Evolutionary conservation across 1,140 invertebrate genomes (phyloP).

Genomic region (Bombus turneri): DNA sequence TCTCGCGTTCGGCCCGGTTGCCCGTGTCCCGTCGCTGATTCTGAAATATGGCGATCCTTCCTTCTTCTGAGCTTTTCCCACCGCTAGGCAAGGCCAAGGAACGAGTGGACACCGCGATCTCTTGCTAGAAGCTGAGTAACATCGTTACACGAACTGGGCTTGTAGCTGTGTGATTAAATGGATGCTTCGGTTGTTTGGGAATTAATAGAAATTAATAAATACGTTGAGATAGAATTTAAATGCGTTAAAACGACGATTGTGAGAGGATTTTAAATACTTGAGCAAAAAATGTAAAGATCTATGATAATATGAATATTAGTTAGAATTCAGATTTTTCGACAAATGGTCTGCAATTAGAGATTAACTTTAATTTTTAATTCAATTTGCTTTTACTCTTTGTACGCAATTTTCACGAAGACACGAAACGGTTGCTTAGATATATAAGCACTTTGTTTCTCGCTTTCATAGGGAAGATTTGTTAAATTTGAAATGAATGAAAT

Average conservation of each 20-base stretch:
- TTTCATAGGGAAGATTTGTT: too few relatives aligned
- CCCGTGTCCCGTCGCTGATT: slow-evolving; percentile 28
- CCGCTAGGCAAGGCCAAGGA: neutral
- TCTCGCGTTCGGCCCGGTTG: slow-evolving; percentile 21
- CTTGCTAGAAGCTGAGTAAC: too few relatives aligned
- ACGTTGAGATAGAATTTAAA: too few relatives aligned
- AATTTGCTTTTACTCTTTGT: neutral
- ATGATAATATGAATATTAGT: neutral
- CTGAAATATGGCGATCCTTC: slow-evolving; percentile 40
- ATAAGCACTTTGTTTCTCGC: too few relatives aligned
- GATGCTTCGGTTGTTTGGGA: neutral
- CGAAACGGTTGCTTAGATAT: neutral
- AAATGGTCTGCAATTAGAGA: too few relatives aligned
- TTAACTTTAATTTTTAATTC: neutral
- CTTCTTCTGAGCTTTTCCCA: neutral
- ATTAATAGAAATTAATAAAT: neutral
- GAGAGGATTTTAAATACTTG: too few relatives aligned
- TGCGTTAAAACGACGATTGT: too few relatives aligned
- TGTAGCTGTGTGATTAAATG: neutral
- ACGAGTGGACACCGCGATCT: neutral
- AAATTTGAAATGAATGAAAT: neutral
- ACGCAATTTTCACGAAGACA: neutral
- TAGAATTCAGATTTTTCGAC: neutral
- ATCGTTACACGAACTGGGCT: too few relatives aligned
- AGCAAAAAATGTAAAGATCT: neutral